phyloP scores from a whole-genome alignment of 2,888 invertebrate species.

The Sarcophaga subvicina region DNA sequence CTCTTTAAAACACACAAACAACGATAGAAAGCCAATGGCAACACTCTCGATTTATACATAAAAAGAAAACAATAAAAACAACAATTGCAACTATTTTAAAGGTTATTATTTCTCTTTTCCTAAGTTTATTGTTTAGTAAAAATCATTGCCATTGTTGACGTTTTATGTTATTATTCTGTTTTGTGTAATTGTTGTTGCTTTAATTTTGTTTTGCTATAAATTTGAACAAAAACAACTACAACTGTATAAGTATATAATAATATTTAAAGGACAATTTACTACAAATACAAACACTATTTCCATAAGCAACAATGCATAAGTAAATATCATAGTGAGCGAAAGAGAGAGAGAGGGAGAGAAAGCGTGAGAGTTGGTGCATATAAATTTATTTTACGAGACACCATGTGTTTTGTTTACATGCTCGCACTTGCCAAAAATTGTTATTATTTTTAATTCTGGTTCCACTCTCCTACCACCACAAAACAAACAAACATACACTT shows the following conservation, averaged over 20 bases:
- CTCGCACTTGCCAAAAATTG: no score
- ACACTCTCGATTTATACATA: no score
- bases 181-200: neutral
- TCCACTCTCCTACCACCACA: no score
- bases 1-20: no score
- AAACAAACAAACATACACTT: neutral
- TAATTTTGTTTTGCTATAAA: neutral
- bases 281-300: neutral
- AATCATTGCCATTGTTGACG: constrained; percentile 13
- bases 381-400: no score
- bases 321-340: no score
- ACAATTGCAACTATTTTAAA: constrained; percentile 3
- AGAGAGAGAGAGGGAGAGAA: no score
- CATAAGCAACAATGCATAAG: no score
- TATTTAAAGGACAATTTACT: constrained; percentile 22
- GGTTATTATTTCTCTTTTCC: neutral
- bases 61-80: neutral
- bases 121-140: constrained; percentile 10
- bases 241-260: neutral
- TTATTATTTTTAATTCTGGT: no score
- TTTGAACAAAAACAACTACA: constrained; percentile 27
- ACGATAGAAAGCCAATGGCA: no score
- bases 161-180: constrained; percentile 1
- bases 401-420: no score
- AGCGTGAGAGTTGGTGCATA: no score